phyloP scores from a whole-genome alignment of 1,140 invertebrate species.

The Calycopis cecrops region DNA sequence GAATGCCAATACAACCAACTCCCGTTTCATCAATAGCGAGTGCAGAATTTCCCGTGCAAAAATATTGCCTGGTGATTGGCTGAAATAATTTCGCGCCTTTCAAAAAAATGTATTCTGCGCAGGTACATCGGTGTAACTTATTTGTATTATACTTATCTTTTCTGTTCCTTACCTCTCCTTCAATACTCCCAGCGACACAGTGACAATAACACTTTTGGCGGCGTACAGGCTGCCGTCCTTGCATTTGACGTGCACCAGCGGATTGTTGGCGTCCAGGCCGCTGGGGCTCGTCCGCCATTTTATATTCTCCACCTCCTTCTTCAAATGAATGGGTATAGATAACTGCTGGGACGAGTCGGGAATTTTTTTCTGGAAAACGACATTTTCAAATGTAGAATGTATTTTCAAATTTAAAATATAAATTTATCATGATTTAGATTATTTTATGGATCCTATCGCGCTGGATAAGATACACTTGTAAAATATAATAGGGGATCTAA shows the following conservation, averaged over 20 bases:
- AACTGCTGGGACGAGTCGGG: slow-evolving; percentile 56
- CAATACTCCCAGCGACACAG: slow-evolving; percentile 81
- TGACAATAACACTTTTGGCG: slow-evolving; percentile 82
- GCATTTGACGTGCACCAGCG: slow-evolving; percentile 73
- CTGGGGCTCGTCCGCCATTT: slow-evolving; percentile 49
- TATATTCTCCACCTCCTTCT: slow-evolving; percentile 64
- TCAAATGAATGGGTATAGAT: slow-evolving; percentile 54
- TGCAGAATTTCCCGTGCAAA: too few relatives aligned
- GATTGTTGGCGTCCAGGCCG: slow-evolving; percentile 33
- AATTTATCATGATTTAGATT: too few relatives aligned
- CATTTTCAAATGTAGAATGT: slow-evolving; percentile 1
- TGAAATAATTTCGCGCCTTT: too few relatives aligned
- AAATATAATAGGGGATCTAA: too few relatives aligned
- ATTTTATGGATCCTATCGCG: too few relatives aligned
- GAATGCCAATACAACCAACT: too few relatives aligned
- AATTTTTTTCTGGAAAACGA: slow-evolving; percentile 53
- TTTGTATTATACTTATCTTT: background rate
- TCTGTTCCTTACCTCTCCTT: slow-evolving; percentile 74
- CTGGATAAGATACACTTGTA: too few relatives aligned
- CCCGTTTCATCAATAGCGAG: too few relatives aligned
- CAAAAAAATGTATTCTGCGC: too few relatives aligned
- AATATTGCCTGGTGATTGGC: too few relatives aligned
- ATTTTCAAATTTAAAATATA: too few relatives aligned
- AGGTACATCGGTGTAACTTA: too few relatives aligned
- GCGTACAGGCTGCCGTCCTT: slow-evolving; percentile 76